These are phyloP conservation scores for Dipodomys ordii DNA, from an alignment of 2,113 vertebrate species.

Conservation along the genomic window DNA sequence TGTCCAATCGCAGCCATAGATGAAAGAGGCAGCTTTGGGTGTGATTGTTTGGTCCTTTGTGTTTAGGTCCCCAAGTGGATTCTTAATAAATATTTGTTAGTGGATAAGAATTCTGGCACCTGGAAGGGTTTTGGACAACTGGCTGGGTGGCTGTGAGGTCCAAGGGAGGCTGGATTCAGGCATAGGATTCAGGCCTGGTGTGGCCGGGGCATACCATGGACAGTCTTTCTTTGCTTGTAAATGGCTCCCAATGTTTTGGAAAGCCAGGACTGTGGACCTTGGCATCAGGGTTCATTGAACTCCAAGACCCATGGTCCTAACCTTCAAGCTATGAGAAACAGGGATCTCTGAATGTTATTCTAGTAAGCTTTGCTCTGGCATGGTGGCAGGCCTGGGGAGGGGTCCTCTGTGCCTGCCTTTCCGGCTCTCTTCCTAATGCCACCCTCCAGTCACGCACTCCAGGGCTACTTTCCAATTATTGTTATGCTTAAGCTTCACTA, in stretches of 20 bases:
- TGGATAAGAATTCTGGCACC: neutral
- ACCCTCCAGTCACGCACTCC: no score
- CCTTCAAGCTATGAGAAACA: neutral
- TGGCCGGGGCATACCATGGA: neutral
- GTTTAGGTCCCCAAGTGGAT: neutral
- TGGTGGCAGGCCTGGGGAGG: neutral
- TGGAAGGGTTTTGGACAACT: neutral
- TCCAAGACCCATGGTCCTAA: neutral
- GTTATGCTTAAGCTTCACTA: accelerated
- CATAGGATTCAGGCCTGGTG: neutral
- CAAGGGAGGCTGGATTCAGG: neutral
- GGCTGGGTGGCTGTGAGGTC: neutral
- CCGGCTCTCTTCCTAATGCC: neutral
- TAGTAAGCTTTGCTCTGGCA: neutral
- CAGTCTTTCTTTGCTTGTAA: neutral
- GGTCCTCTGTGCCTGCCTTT: neutral
- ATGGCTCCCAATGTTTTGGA: neutral
- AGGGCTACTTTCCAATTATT: accelerated
- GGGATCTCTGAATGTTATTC: no score
- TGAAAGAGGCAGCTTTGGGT: neutral
- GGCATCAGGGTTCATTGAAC: neutral
- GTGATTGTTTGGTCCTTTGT: neutral
- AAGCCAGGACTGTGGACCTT: neutral
- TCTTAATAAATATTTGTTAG: neutral
- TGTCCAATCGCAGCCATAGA: no score